Evolutionary conservation across 2,888 invertebrate species (phyloP), one percentile per base, ranked within the genome.

Genomic region (Drosophila setosimentum): DNA sequence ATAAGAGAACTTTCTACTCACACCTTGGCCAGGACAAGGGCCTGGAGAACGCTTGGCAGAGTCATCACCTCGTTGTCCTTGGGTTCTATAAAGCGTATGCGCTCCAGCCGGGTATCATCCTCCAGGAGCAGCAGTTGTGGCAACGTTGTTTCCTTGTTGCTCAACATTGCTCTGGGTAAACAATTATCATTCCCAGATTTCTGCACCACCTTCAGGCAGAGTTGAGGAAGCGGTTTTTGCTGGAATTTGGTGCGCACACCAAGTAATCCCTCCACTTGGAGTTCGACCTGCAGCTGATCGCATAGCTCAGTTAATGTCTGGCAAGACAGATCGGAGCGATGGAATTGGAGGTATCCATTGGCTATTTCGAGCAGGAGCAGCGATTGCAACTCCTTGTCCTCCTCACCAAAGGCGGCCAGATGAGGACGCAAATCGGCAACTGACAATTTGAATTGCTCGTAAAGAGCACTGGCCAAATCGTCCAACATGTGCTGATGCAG

Each of bases 201-300:
- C 11, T 94, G 93, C 10, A 94, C 93, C 57, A 97, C 95, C 82
- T 95, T 95, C 0, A 98, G 92, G 45, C 96, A 95, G 21, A 99
- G 94, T 91, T 99, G 99, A 0, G 99, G 95, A 54, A 98, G 93
- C 37, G 96, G 95, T 50, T 95, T 96, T 82, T 96, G 95, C 92
- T 99, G 99, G 91, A 95, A 98, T 87, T 96, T 96, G 11, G 99
- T 99, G 74, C 99, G 95, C 91, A 97, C 97, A 0, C 99, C 99
- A 79, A 99, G 93, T 40, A 96, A 48, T 30, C 96, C 97, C 92
- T 95, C 95, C 6, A 98, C 94, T 82, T 95, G 94, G 49, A 97
- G 93, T 51, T 95, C 94, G 49, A 98, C 92, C 7, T 95, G 95
- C 33, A 96, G 94, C 48, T 95, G 91, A 50, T 95, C 94, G 76